phyloP scores from a whole-genome alignment of 92 coral and sea anemone species.

The Chrysogorgia sp. region DNA sequence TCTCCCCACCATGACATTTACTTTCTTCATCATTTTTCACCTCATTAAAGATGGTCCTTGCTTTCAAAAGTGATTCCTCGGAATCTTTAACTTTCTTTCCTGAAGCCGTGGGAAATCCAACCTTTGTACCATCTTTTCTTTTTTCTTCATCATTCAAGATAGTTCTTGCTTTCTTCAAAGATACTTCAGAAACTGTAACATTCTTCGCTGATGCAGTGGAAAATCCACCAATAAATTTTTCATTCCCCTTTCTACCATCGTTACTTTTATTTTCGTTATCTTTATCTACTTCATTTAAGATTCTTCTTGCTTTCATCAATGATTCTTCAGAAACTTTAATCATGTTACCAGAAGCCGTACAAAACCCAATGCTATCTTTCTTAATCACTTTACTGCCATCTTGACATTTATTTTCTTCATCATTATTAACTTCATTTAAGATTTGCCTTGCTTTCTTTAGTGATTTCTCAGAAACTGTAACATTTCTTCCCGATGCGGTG shows the following conservation, averaged over 20 bases:
- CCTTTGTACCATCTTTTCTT: too few species aligned
- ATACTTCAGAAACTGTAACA: constrained; percentile 63
- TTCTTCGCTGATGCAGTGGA: constrained; percentile 69
- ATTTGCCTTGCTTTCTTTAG: constrained; percentile 30
- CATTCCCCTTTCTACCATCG: not conserved
- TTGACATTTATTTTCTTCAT: not conserved
- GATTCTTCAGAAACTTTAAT: constrained; percentile 44
- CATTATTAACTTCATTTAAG: constrained; percentile 4
- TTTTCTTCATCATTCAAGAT: too few species aligned
- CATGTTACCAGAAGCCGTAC: constrained; percentile 40
- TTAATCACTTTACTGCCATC: not conserved
- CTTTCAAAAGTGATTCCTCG: constrained; percentile 55
- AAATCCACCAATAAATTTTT: constrained; percentile 8
- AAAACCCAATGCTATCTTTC: not conserved
- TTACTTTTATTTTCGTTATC: not conserved
- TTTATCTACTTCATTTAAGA: constrained; percentile 10
- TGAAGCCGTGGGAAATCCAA: constrained; percentile 22
- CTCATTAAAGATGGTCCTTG: constrained; percentile 7
- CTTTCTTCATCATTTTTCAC: not conserved
- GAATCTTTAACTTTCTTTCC: constrained; percentile 47
- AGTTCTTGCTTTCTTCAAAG: constrained; percentile 53
- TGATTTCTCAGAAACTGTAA: constrained; percentile 55
- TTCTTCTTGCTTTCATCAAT: constrained; percentile 45
- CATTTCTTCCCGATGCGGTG: not conserved
- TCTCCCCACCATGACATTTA: not conserved